Conservation (phyloP, 2,888 invertebrate genomes). For the Temnothorax rugatulus region DNA sequence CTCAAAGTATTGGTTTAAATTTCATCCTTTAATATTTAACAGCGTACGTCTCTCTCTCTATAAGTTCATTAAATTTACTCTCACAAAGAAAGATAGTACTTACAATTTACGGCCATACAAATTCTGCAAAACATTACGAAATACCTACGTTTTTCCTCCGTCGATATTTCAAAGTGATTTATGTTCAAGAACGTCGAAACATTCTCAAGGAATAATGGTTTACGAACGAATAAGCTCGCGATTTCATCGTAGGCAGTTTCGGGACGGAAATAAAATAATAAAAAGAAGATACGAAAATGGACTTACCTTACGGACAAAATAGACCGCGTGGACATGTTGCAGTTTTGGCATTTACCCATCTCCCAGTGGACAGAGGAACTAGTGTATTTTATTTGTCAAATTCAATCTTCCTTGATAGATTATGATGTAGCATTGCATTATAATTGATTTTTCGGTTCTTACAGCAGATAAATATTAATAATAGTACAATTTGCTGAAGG, state of each 20-base stretch:
- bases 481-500: background rate
- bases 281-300: background rate
- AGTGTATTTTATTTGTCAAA: constrained; percentile 62
- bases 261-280: constrained; percentile 14
- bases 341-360: constrained; percentile 23
- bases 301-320: constrained; percentile 36
- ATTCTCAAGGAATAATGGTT: constrained; percentile 22
- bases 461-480: background rate
- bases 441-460: background rate
- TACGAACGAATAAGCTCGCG: background rate
- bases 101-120: background rate
- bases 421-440: constrained; percentile 47
- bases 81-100: background rate
- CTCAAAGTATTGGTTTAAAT: no score
- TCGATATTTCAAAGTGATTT: constrained; percentile 31
- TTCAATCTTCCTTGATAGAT: constrained; percentile 57
- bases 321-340: constrained; percentile 29
- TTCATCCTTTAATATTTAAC: no score
- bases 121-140: constrained; percentile 5
- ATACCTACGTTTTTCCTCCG: background rate
- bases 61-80: background rate
- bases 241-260: background rate
- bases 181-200: constrained; percentile 1
- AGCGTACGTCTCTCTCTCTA: background rate
- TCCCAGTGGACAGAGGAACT: constrained; percentile 32